Percentiles rank a stretch among this genome's conserved stretches.
Evolutionary conservation across 2,113 vertebrate species (phyloP).

Genomic region (Oenanthe melanoleuca): DNA sequence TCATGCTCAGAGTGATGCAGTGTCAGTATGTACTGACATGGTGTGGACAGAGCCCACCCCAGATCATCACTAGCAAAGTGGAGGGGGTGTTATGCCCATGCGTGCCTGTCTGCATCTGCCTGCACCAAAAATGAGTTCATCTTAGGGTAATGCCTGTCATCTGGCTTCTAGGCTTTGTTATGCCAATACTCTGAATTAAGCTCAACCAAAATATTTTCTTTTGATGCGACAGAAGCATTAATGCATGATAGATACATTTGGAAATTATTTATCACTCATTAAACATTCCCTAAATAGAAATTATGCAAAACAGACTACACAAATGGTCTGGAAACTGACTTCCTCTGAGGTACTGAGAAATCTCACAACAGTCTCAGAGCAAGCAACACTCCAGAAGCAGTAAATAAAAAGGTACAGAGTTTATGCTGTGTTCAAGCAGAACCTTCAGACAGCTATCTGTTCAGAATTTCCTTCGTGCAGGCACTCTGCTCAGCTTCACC

Average conservation of each 20-base stretch:
- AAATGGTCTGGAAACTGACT: background rate
- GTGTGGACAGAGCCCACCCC: conserved; percentile 28
- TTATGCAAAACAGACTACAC: conserved; percentile 12
- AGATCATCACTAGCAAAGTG: background rate
- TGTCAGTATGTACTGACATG: background rate
- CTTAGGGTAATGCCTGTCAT: background rate
- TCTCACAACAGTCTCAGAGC: background rate
- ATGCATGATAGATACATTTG: conserved; percentile 9
- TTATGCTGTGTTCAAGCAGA: background rate
- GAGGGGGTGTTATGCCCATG: background rate
- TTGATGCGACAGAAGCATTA: conserved; percentile 47
- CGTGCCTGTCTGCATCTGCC: background rate
- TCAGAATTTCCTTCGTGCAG: background rate
- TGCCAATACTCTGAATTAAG: conserved; percentile 2
- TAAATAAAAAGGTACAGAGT: background rate
- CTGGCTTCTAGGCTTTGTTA: conserved; percentile 6
- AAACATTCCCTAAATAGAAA: conserved; percentile 11
- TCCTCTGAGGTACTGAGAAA: background rate
- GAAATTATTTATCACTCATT: conserved; percentile 29
- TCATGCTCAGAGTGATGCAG: background rate
- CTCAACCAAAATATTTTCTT: conserved; percentile 57
- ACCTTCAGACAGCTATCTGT: background rate
- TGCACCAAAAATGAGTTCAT: conserved; percentile 35
- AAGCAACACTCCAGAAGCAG: background rate
- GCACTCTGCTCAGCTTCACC: background rate